Conservation (phyloP, 2,888 invertebrate genomes). For the Myopa tessellatipennis region DNA sequence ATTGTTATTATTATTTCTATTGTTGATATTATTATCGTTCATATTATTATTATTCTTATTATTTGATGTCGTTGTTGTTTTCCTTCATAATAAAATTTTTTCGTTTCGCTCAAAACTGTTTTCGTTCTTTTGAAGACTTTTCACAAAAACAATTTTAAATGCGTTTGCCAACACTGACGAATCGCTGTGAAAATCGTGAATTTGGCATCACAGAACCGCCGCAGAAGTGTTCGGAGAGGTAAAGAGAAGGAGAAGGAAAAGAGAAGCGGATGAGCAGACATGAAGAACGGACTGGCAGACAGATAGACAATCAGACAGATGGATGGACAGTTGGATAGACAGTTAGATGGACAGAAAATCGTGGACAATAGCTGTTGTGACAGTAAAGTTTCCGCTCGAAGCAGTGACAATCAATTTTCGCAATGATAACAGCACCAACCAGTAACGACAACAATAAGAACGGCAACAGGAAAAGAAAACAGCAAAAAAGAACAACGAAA, state of each 20-base stretch:
- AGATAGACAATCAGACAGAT: neutral
- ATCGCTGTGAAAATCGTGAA: neutral
- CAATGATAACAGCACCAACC: neutral
- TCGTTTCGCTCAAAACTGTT: too few species aligned
- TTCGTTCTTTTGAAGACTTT: too few species aligned
- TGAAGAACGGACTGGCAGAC: neutral
- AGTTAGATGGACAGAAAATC: neutral
- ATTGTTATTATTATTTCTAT: too few species aligned
- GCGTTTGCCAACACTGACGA: too few species aligned
- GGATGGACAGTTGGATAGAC: neutral
- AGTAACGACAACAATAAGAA: neutral
- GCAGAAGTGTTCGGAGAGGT: neutral
- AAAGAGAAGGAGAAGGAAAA: neutral
- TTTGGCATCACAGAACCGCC: neutral
- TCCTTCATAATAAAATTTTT: too few species aligned
- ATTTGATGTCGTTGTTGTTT: too few species aligned
- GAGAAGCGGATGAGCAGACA: neutral
- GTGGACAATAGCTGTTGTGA: neutral
- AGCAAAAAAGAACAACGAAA: neutral
- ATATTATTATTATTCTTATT: too few species aligned
- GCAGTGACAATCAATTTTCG: conserved; percentile 9
- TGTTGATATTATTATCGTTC: too few species aligned
- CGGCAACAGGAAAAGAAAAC: neutral
- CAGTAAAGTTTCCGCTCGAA: neutral
- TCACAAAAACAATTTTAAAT: too few species aligned